Evolutionary conservation across 1,140 invertebrate genomes (phyloP).

Genomic region (Drosophila kohkoa): DNA sequence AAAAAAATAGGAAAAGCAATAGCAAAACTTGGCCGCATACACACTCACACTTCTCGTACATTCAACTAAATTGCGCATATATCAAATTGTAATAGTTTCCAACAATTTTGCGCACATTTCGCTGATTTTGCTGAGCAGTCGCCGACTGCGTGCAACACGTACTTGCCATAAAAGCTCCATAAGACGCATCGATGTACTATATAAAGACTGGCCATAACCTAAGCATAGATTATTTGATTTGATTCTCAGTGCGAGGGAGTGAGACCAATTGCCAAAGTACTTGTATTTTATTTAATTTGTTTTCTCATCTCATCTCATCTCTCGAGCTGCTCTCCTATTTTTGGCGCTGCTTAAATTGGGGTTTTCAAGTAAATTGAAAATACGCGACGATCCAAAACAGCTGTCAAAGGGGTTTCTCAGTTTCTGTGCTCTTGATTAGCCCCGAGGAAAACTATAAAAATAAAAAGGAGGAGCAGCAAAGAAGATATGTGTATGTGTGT

Average conservation of each 20-base stretch:
- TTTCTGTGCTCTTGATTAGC: conserved; percentile 43
- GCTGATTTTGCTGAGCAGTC: conserved; percentile 46
- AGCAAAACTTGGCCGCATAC: conserved; percentile 40
- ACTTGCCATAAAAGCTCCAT: conserved; percentile 52
- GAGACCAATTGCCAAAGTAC: conserved; percentile 30
- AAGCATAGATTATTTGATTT: conserved; percentile 59
- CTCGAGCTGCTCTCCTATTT: not conserved
- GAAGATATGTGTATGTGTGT: not conserved
- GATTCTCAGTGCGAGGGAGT: conserved; percentile 28
- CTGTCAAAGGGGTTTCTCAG: conserved; percentile 42
- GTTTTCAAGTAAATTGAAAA: conserved; percentile 50
- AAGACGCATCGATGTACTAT: conserved; percentile 23
- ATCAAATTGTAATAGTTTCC: conserved; percentile 68
- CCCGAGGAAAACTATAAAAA: conserved; percentile 25
- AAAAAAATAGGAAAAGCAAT: not conserved
- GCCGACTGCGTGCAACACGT: conserved; percentile 61
- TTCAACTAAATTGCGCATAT: conserved; percentile 67
- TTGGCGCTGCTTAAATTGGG: conserved; percentile 19
- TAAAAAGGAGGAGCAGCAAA: not conserved
- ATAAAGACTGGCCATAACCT: conserved; percentile 18
- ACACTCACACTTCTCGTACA: conserved; percentile 32
- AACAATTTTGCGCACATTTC: conserved; percentile 65
- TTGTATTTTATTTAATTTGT: conserved; percentile 43
- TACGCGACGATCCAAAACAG: conserved; percentile 36
- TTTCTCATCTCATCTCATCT: conserved; percentile 10